These are phyloP conservation scores for Cerceris ruficornis DNA, from an alignment of 2,888 invertebrate genomes.

Conservation along the genomic window DNA sequence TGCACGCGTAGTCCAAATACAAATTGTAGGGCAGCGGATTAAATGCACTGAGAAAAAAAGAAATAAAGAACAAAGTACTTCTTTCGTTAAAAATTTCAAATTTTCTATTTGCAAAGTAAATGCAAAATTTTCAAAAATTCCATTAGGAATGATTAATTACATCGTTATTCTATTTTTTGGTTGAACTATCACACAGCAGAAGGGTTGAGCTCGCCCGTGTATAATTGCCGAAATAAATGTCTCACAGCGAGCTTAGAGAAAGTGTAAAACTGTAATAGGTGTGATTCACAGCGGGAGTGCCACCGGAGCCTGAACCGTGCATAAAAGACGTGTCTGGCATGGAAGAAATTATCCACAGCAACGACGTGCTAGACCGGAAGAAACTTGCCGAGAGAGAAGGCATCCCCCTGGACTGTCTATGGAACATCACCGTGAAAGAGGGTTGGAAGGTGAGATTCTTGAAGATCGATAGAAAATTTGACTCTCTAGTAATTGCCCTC, in stretches of 20 bases:
- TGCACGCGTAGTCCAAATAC: too few relatives aligned
- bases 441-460: constrained; percentile 85
- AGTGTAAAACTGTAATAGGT: constrained; percentile 67
- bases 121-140: too few relatives aligned
- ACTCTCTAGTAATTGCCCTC: too few relatives aligned
- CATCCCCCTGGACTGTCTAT: constrained; percentile 88
- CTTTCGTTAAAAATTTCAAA: too few relatives aligned
- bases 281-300: constrained; percentile 78
- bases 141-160: too few relatives aligned
- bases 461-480: not conserved
- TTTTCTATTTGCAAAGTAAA: too few relatives aligned
- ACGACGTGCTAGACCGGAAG: constrained; percentile 84
- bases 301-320: constrained; percentile 85
- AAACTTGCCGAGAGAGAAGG: constrained; percentile 83
- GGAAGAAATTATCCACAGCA: constrained; percentile 84
- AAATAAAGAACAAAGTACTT: too few relatives aligned
- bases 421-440: constrained; percentile 86
- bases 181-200: too few relatives aligned
- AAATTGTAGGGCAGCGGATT: too few relatives aligned
- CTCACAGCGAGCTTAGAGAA: constrained; percentile 16
- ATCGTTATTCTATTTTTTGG: too few relatives aligned
- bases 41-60: too few relatives aligned
- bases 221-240: not conserved
- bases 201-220: too few relatives aligned
- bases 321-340: constrained; percentile 82